Conservation (phyloP, 2,113 vertebrate genomes). For the Panurus biarmicus region DNA sequence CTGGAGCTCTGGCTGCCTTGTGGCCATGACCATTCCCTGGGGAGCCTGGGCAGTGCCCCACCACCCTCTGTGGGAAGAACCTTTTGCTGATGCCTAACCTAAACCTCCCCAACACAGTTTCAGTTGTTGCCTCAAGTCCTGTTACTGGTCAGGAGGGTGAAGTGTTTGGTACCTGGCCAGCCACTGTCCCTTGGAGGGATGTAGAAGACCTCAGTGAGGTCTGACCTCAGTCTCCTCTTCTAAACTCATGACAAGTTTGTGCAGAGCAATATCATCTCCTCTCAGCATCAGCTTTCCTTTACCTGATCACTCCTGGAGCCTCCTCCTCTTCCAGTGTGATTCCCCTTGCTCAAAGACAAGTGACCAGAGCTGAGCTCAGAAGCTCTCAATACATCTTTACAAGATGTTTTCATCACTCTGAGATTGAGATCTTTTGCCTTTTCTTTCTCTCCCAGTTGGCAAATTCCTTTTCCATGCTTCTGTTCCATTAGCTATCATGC, state of each 20-base stretch:
- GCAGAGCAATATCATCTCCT: not conserved
- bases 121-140: not conserved
- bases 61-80: not conserved
- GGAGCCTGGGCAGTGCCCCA: not conserved
- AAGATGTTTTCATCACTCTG: not conserved
- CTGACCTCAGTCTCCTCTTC: not conserved
- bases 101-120: not conserved
- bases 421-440: not conserved
- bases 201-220: not conserved
- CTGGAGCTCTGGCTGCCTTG: not conserved
- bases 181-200: not conserved
- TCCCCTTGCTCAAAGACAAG: not conserved
- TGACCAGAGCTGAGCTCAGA: not conserved
- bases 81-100: not conserved
- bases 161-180: accelerated
- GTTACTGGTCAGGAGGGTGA: not conserved
- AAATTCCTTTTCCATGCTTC: not conserved
- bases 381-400: not conserved
- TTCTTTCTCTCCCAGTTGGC: not conserved
- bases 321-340: not conserved
- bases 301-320: not conserved
- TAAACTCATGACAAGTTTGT: not conserved
- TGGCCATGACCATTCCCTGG: accelerated
- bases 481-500: not conserved
- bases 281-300: not conserved